These are phyloP conservation scores for Chlorodrepanis virens DNA, from an alignment of 2,113 vertebrate genomes.

Conservation along the genomic window DNA sequence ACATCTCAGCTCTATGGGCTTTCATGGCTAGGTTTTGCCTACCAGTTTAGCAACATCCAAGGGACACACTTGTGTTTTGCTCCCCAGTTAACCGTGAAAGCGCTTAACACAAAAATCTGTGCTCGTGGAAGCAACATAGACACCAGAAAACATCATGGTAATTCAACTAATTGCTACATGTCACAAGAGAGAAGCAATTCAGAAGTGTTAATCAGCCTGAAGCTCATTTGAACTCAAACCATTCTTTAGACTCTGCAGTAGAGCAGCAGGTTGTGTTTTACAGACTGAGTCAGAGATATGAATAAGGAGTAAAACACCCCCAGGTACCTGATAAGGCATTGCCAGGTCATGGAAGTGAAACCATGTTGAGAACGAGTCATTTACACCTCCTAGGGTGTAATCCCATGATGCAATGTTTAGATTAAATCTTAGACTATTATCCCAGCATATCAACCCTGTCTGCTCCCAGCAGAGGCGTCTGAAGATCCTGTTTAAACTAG, in stretches of 20 bases:
- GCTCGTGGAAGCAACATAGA: not conserved
- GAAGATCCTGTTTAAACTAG: conserved; percentile 41
- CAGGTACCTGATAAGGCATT: fast-evolving
- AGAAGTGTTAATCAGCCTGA: not conserved
- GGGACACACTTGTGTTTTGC: not conserved
- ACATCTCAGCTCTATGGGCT: not conserved
- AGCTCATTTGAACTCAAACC: not conserved
- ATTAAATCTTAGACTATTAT: conserved; percentile 22
- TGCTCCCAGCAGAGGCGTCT: not conserved
- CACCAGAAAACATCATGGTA: not conserved
- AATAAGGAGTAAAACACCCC: not conserved
- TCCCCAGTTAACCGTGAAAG: not conserved
- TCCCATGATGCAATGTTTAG: not conserved
- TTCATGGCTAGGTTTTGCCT: not conserved
- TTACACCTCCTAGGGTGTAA: not conserved
- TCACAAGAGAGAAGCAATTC: not conserved
- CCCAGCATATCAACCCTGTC: not conserved
- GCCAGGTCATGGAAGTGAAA: not conserved
- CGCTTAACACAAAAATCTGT: not conserved
- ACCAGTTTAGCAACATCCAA: not conserved
- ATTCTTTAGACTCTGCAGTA: not conserved
- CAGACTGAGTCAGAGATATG: not conserved
- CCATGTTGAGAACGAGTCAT: not conserved
- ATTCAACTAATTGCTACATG: not conserved
- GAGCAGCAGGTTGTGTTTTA: not conserved